A percentile compares a stretch with the other conserved stretches of the same genome.
Conservation (phyloP, 2,113 vertebrate species). For the Excalfactoria chinensis region DNA sequence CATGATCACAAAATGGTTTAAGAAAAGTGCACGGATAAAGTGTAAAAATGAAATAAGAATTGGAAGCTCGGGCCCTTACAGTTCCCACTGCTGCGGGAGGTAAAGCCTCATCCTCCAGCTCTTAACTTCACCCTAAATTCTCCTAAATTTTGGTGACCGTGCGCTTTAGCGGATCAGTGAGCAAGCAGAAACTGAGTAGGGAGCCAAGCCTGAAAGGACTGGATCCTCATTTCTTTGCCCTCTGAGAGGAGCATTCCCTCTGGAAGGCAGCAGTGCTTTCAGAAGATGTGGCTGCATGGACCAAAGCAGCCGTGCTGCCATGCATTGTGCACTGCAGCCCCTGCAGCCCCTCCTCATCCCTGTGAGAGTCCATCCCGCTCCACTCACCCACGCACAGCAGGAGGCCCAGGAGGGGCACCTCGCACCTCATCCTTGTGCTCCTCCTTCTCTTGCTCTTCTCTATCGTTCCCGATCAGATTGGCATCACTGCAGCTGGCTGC, state of each 20-base stretch:
- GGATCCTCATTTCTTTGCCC: not conserved
- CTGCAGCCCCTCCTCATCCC: not conserved
- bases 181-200: not conserved
- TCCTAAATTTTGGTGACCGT: not conserved
- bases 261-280: not conserved
- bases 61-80: rapidly evolving
- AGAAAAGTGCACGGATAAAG: not conserved
- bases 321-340: not conserved
- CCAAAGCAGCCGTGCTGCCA: rapidly evolving
- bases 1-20: not conserved
- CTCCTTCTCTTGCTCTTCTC: not conserved
- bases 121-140: not conserved
- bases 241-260: rapidly evolving
- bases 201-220: not conserved
- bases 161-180: not conserved
- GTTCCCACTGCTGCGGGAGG: not conserved
- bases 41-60: not conserved
- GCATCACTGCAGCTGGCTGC: not conserved
- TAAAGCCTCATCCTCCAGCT: not conserved
- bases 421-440: not conserved
- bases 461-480: not conserved
- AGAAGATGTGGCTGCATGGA: not conserved
- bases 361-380: rapidly evolving
- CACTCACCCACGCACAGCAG: conserved; percentile 56
- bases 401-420: not conserved